Evolutionary conservation across 2,797 vertebrate genomes (phyloP).

Genomic region (Dromococcyx pavoninus): DNA sequence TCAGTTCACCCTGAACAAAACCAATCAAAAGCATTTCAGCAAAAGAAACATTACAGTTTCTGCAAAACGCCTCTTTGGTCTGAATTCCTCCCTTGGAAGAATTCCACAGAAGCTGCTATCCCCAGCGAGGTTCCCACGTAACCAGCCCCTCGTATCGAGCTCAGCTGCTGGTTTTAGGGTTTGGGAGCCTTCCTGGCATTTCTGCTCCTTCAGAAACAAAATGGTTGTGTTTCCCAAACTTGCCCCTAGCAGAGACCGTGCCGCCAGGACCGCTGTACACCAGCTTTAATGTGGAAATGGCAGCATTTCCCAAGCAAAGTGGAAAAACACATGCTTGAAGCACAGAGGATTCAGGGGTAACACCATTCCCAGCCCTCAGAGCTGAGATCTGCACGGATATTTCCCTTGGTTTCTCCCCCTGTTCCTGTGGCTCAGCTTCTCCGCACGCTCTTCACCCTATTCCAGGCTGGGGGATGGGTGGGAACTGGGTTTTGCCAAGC

Average conservation of each 20-base stretch:
- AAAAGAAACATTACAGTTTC: fast-evolving
- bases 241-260: neutral
- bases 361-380: neutral
- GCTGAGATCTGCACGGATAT: neutral
- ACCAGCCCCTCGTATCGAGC: neutral
- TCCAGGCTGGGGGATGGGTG: conserved; percentile 61
- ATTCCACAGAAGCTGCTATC: neutral
- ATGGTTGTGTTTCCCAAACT: neutral
- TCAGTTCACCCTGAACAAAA: neutral
- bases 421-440: neutral
- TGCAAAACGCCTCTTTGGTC: neutral
- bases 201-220: neutral
- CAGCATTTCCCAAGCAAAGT: neutral
- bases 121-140: neutral
- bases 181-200: neutral
- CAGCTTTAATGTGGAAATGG: neutral
- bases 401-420: neutral
- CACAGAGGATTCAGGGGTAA: neutral
- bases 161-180: neutral
- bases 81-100: neutral
- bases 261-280: fast-evolving
- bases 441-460: conserved; percentile 1
- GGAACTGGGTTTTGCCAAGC: conserved; percentile 49
- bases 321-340: neutral
- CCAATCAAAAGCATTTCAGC: fast-evolving